These are phyloP conservation scores for Phrynocephalus forsythii DNA, from an alignment of 2,797 vertebrate species.

Conservation along the genomic window DNA sequence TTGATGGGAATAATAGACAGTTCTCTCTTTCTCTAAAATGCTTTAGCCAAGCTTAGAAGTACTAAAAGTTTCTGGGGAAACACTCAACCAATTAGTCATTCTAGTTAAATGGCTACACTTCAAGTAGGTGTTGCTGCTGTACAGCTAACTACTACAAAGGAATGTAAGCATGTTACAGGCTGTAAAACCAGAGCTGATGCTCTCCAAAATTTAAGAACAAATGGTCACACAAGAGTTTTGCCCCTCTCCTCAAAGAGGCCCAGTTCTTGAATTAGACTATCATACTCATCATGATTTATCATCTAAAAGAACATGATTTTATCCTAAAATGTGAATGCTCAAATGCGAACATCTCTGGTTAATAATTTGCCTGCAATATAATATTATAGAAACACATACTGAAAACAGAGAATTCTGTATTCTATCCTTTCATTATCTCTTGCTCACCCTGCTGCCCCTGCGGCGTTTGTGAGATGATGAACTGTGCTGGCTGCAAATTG, in stretches of 20 bases:
- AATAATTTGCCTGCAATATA: not conserved
- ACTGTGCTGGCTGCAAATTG: slow-evolving; percentile 92
- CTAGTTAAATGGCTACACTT: not conserved
- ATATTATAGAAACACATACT: not conserved
- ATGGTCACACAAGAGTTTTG: too few species aligned
- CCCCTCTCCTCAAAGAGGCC: not conserved
- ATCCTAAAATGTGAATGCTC: not conserved
- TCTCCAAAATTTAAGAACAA: not conserved
- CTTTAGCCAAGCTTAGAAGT: not conserved
- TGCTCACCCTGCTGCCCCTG: slow-evolving; percentile 94
- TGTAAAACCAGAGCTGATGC: not conserved
- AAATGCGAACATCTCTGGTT: not conserved
- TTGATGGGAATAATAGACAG: not conserved
- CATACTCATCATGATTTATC: not conserved
- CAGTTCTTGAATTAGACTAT: not conserved
- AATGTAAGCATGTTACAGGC: not conserved
- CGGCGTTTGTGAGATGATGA: slow-evolving; percentile 97
- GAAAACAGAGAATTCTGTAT: not conserved
- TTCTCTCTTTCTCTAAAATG: not conserved
- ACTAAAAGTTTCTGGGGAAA: not conserved
- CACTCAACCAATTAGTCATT: not conserved
- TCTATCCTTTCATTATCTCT: slow-evolving; percentile 25
- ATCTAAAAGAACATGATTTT: not conserved
- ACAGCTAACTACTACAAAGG: not conserved
- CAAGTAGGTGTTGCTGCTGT: not conserved